Conservation (phyloP, 2,113 vertebrate genomes). For the Numida meleagris region DNA sequence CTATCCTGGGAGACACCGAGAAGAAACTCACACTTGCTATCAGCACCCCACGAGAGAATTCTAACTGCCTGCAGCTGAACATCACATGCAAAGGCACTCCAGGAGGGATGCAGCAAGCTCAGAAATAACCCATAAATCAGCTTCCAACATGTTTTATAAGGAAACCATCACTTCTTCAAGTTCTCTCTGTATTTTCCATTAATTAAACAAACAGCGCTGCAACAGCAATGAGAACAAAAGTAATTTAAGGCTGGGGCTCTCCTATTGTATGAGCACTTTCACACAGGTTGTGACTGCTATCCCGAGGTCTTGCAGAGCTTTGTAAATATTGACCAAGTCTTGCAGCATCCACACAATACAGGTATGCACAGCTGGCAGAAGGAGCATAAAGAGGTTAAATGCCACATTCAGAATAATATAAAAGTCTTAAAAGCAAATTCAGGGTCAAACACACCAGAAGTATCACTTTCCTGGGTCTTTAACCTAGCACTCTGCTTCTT, state of each 20-base stretch:
- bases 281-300: conserved; percentile 52
- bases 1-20: neutral
- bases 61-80: neutral
- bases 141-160: neutral
- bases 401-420: neutral
- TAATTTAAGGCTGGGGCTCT: conserved; percentile 33
- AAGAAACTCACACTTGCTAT: neutral
- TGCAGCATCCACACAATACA: conserved; percentile 46
- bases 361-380: conserved; percentile 32
- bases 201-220: conserved; percentile 3
- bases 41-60: neutral
- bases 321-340: conserved; percentile 69
- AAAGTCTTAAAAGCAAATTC: conserved; percentile 14
- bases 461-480: neutral
- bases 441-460: neutral
- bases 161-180: neutral
- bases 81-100: neutral
- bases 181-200: conserved; percentile 28
- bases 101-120: neutral
- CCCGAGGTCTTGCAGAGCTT: conserved; percentile 47
- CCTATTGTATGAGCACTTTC: conserved; percentile 53
- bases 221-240: conserved; percentile 54
- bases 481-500: neutral
- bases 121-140: neutral
- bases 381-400: conserved; percentile 57